These are phyloP conservation scores for Antitype chi DNA, from an alignment of 2,888 invertebrate genomes.

Conservation along the genomic window DNA sequence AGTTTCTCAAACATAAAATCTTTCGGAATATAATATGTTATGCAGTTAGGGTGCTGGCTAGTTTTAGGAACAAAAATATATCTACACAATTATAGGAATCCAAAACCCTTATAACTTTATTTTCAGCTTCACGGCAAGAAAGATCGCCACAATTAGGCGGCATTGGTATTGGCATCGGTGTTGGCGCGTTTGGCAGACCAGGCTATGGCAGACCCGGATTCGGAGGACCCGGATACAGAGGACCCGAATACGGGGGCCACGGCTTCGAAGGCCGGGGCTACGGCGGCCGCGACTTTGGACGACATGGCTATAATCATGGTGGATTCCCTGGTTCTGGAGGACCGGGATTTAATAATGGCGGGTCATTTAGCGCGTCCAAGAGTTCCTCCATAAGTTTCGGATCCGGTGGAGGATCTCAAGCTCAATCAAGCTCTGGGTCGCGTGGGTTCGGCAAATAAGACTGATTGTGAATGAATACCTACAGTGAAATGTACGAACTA, in stretches of 20 bases:
- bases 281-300: slow-evolving; percentile 39
- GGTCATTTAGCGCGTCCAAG: slow-evolving; percentile 74
- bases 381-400: slow-evolving; percentile 61
- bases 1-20: not conserved
- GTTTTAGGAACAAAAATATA: not conserved
- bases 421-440: slow-evolving; percentile 44
- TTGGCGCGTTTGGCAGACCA: slow-evolving; percentile 35
- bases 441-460: slow-evolving; percentile 35
- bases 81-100: not conserved
- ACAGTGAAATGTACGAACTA: not conserved
- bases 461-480: slow-evolving; percentile 8
- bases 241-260: slow-evolving; percentile 57
- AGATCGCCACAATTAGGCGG: slow-evolving; percentile 48
- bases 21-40: not conserved
- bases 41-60: not conserved
- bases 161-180: slow-evolving; percentile 32
- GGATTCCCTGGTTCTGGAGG: slow-evolving; percentile 37
- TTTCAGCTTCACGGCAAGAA: slow-evolving; percentile 44
- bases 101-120: not conserved
- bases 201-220: slow-evolving; percentile 37
- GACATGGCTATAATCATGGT: slow-evolving; percentile 26
- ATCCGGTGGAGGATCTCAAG: slow-evolving; percentile 41
- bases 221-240: slow-evolving; percentile 35
- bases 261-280: slow-evolving; percentile 37
- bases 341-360: slow-evolving; percentile 48